A percentile compares a stretch with the other conserved stretches of the same genome.
Evolutionary conservation across 2,113 vertebrate species (phyloP).

Genomic region (Megaceryle maxima): DNA sequence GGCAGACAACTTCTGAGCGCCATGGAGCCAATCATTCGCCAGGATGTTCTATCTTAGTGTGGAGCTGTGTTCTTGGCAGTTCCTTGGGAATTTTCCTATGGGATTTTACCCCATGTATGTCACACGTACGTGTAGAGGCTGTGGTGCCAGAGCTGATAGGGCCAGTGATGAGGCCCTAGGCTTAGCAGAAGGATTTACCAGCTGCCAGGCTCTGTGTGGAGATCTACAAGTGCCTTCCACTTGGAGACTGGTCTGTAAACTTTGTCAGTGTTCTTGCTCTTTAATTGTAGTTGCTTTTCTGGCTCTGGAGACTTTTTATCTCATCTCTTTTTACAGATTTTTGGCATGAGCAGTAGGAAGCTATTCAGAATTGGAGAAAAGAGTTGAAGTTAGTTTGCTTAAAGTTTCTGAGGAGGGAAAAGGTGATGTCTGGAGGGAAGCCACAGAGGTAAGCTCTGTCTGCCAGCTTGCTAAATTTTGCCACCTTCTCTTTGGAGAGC

Average conservation of each 20-base stretch:
- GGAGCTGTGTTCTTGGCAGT: neutral
- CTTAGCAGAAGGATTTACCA: too few relatives aligned
- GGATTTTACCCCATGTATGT: neutral
- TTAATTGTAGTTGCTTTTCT: neutral
- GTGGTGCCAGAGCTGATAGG: neutral
- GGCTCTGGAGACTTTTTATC: neutral
- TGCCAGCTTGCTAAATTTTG: neutral
- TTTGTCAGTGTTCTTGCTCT: neutral
- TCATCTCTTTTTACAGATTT: neutral
- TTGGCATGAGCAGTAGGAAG: neutral
- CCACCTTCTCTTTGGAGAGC: neutral
- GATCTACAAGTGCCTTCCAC: too few relatives aligned
- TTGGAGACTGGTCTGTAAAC: too few relatives aligned
- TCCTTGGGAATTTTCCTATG: neutral
- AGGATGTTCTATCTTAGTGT: neutral
- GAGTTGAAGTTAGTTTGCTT: neutral
- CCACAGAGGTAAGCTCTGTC: neutral
- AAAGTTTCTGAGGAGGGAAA: neutral
- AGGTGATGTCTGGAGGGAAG: neutral
- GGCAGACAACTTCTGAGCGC: neutral
- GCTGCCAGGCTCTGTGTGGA: too few relatives aligned
- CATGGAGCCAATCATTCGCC: neutral
- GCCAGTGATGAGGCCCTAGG: neutral
- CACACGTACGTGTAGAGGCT: rapidly evolving
- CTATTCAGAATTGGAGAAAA: neutral